Base-by-base conservation (phyloP, 2,888 invertebrate species). In the Fissipunctia ypsillon region DNA sequence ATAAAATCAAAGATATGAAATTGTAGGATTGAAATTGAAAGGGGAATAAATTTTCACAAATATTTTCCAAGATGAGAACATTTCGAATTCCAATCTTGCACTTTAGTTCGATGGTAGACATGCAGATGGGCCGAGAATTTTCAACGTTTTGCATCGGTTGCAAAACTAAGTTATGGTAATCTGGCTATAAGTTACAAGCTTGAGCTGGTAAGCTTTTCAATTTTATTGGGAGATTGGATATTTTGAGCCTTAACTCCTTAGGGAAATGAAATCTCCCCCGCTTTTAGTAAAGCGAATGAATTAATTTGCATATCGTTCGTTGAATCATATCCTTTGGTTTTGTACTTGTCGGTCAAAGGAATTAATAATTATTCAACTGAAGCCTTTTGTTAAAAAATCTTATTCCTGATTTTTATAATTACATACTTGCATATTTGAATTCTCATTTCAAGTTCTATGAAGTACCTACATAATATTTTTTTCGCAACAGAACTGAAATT, bases 81-180 rank as follows among this genome's bases (percentile, higher is more conserved):
- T 94, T 93, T 93, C 90, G 93, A 93, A 94, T 93, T 94, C 93
- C 91, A 91, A 94, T 93, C 90, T 93, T 91, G 93, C 94, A 92
- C 92, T 94, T 92, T 90, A 90, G 89, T 89, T 84, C 84, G 88
- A 85, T 91, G 88, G 90, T 84, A 90, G 91, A 90, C 93, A 91
- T 92, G 93, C 92, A 94, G 93, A 94, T 94, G 90, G 91, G 90
- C 90, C 83, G 84, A 87, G 88, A 91, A 93, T 93, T 94, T 92
- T 90, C 92, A 92, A 84, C 90, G 91, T 93, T 94, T 93, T 93
- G 94, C 94, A 94, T 94, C 92, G 88, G 90, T 90, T 90, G 92
- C 93, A 90, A 92, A 93, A 93, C 91, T 91, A 91, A 93, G 90
- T 94, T 94, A 94, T 94, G 92, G 89, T 93, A 93, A 94, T 93